Percentiles rank a stretch among this genome's conserved stretches.
Conservation (phyloP, 2,888 invertebrate species). For the Dryobotodes eremita region DNA sequence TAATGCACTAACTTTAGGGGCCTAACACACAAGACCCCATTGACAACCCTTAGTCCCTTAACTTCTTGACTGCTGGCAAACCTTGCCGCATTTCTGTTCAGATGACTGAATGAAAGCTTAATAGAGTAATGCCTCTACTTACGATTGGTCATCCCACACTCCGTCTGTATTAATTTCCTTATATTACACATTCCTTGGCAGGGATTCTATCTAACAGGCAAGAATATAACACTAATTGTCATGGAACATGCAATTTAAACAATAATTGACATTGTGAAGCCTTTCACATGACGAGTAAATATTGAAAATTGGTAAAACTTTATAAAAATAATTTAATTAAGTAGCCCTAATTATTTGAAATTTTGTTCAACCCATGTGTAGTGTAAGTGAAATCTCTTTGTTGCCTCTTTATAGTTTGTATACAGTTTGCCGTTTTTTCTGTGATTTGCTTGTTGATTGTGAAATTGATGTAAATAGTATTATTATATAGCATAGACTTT, state of each 20-base stretch:
- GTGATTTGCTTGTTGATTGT: constrained; percentile 46
- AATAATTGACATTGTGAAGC: background rate
- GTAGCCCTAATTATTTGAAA: background rate
- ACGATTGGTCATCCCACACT: background rate
- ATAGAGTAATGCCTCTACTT: background rate
- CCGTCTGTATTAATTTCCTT: background rate
- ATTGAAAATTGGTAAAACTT: background rate
- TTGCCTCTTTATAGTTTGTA: constrained; percentile 24
- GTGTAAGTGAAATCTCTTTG: background rate
- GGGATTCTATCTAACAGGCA: no score
- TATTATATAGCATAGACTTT: constrained; percentile 25
- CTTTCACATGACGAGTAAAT: background rate
- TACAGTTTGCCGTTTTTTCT: constrained; percentile 29
- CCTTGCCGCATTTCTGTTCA: background rate
- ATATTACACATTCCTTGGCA: background rate
- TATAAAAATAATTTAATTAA: background rate
- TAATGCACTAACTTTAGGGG: background rate
- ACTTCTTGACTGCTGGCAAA: background rate
- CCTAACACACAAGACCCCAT: no score
- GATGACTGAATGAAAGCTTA: background rate
- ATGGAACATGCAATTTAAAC: constrained; percentile 6
- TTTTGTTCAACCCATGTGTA: constrained; percentile 5
- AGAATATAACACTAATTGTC: no score
- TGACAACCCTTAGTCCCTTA: background rate
- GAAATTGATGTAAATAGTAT: constrained; percentile 51